A percentile compares a stretch with the other conserved stretches of the same genome.
These are phyloP conservation scores for Keiferia lycopersicella DNA, from an alignment of 2,888 invertebrate genomes.

Conservation along the genomic window DNA sequence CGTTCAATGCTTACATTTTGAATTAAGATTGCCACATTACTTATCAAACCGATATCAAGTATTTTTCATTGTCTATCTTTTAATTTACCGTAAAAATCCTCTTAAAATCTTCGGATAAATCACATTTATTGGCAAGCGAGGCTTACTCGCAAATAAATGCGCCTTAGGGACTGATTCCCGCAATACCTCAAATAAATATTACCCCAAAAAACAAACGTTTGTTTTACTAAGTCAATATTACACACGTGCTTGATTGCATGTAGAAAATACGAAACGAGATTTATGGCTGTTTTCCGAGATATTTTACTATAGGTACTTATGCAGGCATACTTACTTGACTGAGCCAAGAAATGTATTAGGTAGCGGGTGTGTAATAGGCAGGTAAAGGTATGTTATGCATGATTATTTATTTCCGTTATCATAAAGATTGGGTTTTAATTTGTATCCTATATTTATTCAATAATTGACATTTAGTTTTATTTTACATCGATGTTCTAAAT, in stretches of 20 bases:
- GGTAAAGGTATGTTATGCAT: no score
- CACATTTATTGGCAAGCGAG: constrained; percentile 59
- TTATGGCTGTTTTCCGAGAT: neutral
- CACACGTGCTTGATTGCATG: constrained; percentile 41
- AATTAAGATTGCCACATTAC: no score
- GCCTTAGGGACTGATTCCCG: constrained; percentile 68
- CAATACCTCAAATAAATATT: constrained; percentile 69
- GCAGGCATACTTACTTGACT: neutral
- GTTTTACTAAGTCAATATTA: constrained; percentile 53
- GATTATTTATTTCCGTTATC: no score
- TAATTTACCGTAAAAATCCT: neutral
- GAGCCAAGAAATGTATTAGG: no score
- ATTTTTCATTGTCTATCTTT: neutral
- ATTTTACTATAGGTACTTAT: neutral
- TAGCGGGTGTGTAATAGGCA: no score
- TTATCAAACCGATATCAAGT: no score
- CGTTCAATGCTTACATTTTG: no score
- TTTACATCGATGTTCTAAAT: no score
- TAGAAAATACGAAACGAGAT: constrained; percentile 23
- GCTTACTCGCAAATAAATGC: constrained; percentile 71
- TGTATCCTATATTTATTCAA: no score
- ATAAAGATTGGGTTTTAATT: no score
- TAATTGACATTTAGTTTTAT: no score
- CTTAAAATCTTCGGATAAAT: constrained; percentile 49
- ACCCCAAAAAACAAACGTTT: constrained; percentile 53